Evolutionary conservation across 2,797 vertebrate species (phyloP).

Genomic region (Hemitrygon akajei): DNA sequence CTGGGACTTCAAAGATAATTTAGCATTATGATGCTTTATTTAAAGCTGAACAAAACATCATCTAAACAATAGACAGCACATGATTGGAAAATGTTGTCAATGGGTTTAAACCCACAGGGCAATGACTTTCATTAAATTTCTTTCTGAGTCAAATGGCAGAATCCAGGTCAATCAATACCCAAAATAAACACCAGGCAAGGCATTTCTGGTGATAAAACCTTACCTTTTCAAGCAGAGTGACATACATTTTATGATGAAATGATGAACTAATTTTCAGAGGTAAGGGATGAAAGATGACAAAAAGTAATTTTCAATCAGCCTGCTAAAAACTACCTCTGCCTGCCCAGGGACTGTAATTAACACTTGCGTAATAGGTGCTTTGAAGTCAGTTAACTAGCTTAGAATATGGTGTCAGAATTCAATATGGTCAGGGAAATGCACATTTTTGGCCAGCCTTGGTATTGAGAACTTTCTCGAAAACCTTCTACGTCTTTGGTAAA

Average conservation of each 20-base stretch:
- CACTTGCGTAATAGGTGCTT: neutral
- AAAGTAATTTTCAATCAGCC: neutral
- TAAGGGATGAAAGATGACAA: neutral
- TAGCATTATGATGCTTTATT: neutral
- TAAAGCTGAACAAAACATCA: neutral
- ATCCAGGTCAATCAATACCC: neutral
- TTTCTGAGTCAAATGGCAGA: neutral
- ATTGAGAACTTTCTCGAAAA: no score
- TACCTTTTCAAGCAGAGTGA: neutral
- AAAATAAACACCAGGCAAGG: neutral
- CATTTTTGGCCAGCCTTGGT: no score
- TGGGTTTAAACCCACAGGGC: neutral
- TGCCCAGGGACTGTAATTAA: neutral
- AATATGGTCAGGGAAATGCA: no score
- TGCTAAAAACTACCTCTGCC: neutral
- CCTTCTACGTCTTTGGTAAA: no score
- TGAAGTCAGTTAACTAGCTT: neutral
- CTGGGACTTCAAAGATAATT: neutral
- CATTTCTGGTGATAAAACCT: neutral
- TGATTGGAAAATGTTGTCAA: neutral
- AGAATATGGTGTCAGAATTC: neutral
- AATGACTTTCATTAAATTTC: slow-evolving; percentile 10
- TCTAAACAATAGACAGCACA: neutral
- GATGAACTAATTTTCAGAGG: neutral
- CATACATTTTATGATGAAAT: neutral